Base-by-base conservation (phyloP, 2,797 vertebrate species). In the Chelmon rostratus region DNA sequence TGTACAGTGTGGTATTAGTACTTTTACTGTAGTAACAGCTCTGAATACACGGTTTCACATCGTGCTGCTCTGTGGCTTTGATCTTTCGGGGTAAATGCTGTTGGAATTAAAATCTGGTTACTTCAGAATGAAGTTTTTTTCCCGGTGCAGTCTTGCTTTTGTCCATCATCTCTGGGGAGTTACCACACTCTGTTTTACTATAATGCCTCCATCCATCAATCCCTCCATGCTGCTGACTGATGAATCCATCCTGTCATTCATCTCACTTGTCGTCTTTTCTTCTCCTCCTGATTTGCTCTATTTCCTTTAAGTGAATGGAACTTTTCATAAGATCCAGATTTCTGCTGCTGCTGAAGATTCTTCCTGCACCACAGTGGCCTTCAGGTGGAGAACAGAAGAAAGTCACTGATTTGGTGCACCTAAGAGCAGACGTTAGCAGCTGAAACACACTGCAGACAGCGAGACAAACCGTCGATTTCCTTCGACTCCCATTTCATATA, bases 251-350 rank as follows among this genome's bases (percentile, higher is more conserved):
- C 35, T 6, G 54, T 76, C 44, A 33, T 71, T 79, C 67, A 68
- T 42, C 76, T 76, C 61, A 10, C 62, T 40, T 67, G 62, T 72
- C 63, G 49, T 72, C n/a, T 58, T 63, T 47, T 4, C 16, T 21
- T 33, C 28, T 44, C 13, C 40, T 37, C 12, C 19, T 12, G 58
- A 58, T 58, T 65, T 64, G 42, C 35, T 71, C 21, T 35, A 44
- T 52, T 57, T 72, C 65, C 50, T 47, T 63, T 33, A 35, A 19
- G 70, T 59, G 42, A 46, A 52, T 12, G 2, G 5, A 23, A 13
- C 13, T 50, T 63, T 13, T 47, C 18, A 25, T 12, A 2, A 6
- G 9, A 19, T 46, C 44, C n/a, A 38, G 21, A 25, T 28, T 35
- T 33, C 6, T 21, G 6, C 5, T 38, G 6, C n/a, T 10, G 16